Percentiles rank a stretch among this genome's conserved stretches.
Evolutionary conservation across 2,113 vertebrate genomes (phyloP).

Genomic region (Dicentrarchus labrax): DNA sequence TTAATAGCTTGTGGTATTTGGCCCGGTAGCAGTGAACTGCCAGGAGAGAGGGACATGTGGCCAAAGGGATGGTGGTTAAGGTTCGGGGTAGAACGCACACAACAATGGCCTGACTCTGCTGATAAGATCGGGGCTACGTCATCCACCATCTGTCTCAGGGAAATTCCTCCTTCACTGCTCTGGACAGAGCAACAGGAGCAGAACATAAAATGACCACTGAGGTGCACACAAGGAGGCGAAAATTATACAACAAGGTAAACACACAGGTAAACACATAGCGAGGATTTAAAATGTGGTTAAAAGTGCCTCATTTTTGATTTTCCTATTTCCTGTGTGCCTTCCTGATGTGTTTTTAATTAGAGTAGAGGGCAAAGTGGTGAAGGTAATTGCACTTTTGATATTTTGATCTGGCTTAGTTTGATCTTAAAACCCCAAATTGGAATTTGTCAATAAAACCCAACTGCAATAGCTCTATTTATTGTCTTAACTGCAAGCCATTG

Average conservation of each 20-base stretch:
- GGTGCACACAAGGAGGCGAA: neutral
- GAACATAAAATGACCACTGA: neutral
- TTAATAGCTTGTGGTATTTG: conserved; percentile 42
- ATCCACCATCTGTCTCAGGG: conserved; percentile 68
- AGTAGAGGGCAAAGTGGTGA: neutral
- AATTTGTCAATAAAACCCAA: too few species aligned
- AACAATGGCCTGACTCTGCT: conserved; percentile 29
- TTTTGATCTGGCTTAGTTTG: too few species aligned
- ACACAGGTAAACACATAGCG: too few species aligned
- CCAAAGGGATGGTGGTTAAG: conserved; percentile 16
- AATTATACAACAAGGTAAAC: too few species aligned
- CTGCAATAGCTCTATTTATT: neutral
- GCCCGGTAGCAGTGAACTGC: neutral
- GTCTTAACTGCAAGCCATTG: neutral
- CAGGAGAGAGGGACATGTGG: conserved; percentile 42
- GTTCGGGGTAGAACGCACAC: conserved; percentile 23
- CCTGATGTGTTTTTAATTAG: neutral
- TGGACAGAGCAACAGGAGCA: neutral
- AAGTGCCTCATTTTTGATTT: neutral
- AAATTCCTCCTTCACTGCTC: conserved; percentile 59
- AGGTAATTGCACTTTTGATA: too few species aligned
- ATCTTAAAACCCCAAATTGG: too few species aligned
- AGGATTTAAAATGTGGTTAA: neutral
- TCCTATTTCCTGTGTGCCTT: neutral
- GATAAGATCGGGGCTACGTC: conserved; percentile 44